Evolutionary conservation across 2,113 vertebrate species (phyloP), one percentile per base, ranked within the genome.

Genomic region (Melanocharis versteri): DNA sequence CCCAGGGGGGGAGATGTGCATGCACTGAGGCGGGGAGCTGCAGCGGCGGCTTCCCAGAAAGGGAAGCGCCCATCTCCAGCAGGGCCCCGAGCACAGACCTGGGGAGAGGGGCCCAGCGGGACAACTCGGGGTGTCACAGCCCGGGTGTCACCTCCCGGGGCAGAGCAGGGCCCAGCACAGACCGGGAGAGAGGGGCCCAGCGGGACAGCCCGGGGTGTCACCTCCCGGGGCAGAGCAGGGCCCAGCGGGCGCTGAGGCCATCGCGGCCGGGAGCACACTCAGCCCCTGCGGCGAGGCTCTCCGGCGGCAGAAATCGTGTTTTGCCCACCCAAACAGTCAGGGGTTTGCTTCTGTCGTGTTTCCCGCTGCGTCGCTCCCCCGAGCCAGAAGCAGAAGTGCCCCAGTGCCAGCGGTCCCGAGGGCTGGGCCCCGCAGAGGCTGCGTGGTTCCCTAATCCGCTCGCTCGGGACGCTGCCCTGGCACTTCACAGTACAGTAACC

Each of bases 401-500:
- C 20, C 0, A 48, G 15, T 3, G 17, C 2, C 23, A 2, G 16
- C 70, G 37, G 30, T 21, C 7, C 60, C 64, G 15, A 21, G 66
- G 66, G 4, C 33, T 17, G 83, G 51, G 30, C 35, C 15, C 22
- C 3, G 1, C 21, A 16, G 64, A 13, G 48, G 70, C 83, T 78
- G 40, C 30, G 30, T 65, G 89, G 95, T 80, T 96, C 89, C 53
- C 90, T 88, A 90, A 92, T 70, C 72, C 51, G 21, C 35, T 42
- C 30, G 5, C 53, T 27, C 45, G 57, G 27, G 27, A 80, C 89
- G 77, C 61, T 39, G 62, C 75, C 64, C 21, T 45, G 82, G 70
- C 80, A 30, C 62, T 68, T 81, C 56, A 8, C 30, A 87, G 96
- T 90, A 66, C 92, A 91, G 94, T 97, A 97, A 97, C 96, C 81